These are phyloP conservation scores for Timandra comae DNA, from an alignment of 2,888 invertebrate species.

Conservation along the genomic window DNA sequence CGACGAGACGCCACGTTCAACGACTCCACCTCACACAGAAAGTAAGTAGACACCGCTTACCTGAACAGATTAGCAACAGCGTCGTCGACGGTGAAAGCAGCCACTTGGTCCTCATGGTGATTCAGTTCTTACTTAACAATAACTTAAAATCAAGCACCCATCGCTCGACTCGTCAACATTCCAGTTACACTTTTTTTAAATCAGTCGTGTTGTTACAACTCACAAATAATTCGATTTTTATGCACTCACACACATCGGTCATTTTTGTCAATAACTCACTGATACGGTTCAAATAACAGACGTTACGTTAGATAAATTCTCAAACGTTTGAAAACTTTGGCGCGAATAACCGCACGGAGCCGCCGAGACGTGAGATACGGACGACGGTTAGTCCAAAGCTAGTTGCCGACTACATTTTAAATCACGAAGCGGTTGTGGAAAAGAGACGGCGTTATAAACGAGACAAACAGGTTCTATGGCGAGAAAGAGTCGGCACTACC, in stretches of 20 bases:
- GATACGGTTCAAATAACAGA: constrained; percentile 33
- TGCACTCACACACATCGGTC: constrained; percentile 30
- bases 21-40: constrained; percentile 49
- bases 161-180: constrained; percentile 27
- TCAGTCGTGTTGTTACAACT: constrained; percentile 7
- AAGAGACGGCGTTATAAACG: constrained; percentile 30
- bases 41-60: constrained; percentile 63
- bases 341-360: constrained; percentile 41
- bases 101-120: constrained; percentile 59
- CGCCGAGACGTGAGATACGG: constrained; percentile 41
- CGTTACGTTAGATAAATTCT: constrained; percentile 37
- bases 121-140: constrained; percentile 49
- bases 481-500: constrained; percentile 19
- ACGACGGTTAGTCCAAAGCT: constrained; percentile 64
- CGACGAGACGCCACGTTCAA: constrained; percentile 29
- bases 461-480: constrained; percentile 12
- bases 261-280: constrained; percentile 33
- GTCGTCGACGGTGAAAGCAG: constrained; percentile 67
- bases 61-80: constrained; percentile 69
- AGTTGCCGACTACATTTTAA: constrained; percentile 33
- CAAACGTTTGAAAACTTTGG: constrained; percentile 55
- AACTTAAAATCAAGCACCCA: constrained; percentile 57
- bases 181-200: constrained; percentile 18
- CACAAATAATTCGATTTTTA: constrained; percentile 35
- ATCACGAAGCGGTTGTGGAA: constrained; percentile 42